These are phyloP conservation scores for Dolichotis patagonum DNA, from an alignment of 2,113 vertebrate genomes.

Conservation along the genomic window DNA sequence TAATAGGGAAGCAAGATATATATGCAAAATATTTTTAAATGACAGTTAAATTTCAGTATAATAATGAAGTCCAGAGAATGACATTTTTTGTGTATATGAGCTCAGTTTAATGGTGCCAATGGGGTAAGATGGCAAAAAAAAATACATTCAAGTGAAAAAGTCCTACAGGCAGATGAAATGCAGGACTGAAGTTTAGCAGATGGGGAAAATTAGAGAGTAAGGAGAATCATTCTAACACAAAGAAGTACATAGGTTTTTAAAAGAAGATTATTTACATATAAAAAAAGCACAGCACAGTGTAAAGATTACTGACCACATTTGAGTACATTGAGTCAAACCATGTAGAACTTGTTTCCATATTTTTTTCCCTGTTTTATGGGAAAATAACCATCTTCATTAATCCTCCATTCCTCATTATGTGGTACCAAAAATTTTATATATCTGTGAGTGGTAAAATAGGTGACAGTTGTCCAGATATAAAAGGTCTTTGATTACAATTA, in stretches of 20 bases:
- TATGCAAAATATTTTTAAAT: constrained; percentile 39
- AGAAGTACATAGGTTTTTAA: neutral
- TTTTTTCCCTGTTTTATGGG: neutral
- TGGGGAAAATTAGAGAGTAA: neutral
- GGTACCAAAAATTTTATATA: neutral
- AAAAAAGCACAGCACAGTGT: neutral
- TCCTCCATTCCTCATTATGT: neutral
- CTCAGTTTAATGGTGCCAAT: constrained; percentile 49
- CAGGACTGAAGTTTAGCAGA: neutral
- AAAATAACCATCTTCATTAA: neutral
- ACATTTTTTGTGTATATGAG: constrained; percentile 43
- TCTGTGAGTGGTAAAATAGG: neutral
- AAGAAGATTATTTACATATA: neutral
- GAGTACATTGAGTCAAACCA: neutral
- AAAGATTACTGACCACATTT: neutral
- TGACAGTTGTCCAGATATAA: neutral
- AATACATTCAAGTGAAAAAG: constrained; percentile 40
- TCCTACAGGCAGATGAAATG: neutral
- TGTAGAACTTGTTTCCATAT: neutral
- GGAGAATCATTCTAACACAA: neutral
- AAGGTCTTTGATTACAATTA: neutral
- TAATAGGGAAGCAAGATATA: constrained; percentile 42
- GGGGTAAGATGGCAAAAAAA: constrained; percentile 16
- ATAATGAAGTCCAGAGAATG: constrained; percentile 55
- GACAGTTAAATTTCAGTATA: constrained; percentile 40